Evolutionary conservation across 1,140 invertebrate genomes (phyloP).

Genomic region (Dendrolimus kikuchii): DNA sequence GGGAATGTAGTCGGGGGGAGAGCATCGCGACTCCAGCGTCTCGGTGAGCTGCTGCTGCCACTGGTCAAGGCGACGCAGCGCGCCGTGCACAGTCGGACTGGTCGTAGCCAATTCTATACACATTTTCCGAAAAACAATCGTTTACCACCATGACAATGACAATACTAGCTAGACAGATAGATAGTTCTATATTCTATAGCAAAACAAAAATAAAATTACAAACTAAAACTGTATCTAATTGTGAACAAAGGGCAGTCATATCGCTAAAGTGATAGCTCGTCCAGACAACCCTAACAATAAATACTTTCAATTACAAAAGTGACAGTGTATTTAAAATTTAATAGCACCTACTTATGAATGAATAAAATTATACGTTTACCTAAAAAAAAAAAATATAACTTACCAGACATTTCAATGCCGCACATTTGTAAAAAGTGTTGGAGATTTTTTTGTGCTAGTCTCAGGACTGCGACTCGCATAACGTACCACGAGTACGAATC

Average conservation of each 20-base stretch:
- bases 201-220: too few relatives aligned
- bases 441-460: slow-evolving; percentile 87
- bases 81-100: slow-evolving; percentile 93
- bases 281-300: too few relatives aligned
- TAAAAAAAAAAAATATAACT: slow-evolving; percentile 4
- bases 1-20: slow-evolving; percentile 87
- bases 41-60: slow-evolving; percentile 90
- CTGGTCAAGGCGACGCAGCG: slow-evolving; percentile 86
- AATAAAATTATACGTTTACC: slow-evolving; percentile 4
- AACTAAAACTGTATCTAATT: too few relatives aligned
- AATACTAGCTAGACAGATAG: too few relatives aligned
- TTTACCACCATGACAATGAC: too few relatives aligned
- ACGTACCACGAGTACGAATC: slow-evolving; percentile 96
- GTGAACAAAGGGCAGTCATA: not conserved
- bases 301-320: too few relatives aligned
- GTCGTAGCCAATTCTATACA: slow-evolving; percentile 89
- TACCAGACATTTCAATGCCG: slow-evolving; percentile 93
- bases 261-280: not conserved
- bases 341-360: not conserved
- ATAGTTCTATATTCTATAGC: too few relatives aligned
- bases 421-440: slow-evolving; percentile 80
- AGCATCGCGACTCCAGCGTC: slow-evolving; percentile 82
- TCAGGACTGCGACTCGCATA: slow-evolving; percentile 90
- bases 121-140: too few relatives aligned
- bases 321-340: not conserved